phyloP scores from a whole-genome alignment of 2,888 invertebrate species.

The Plemyria rubiginata region DNA sequence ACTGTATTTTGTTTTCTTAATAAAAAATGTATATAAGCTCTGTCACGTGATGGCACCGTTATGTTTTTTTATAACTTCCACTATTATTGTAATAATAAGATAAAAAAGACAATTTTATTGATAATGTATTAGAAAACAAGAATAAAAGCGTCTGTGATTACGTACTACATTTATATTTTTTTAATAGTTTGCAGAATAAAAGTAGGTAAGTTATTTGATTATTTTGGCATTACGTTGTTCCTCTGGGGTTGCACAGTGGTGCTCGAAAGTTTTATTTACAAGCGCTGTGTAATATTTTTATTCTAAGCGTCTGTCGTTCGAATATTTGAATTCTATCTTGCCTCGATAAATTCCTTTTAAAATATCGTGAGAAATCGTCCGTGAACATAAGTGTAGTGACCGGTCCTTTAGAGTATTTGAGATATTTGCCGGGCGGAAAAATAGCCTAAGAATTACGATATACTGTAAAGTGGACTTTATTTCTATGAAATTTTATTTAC shows the following conservation, averaged over 20 bases:
- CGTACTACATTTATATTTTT: no score
- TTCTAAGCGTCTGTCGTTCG: constrained; percentile 29
- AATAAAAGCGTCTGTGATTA: no score
- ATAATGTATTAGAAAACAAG: no score
- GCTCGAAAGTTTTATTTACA: background rate
- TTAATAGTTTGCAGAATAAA: no score
- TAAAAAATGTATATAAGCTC: background rate
- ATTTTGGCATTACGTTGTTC: no score
- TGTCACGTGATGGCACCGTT: background rate
- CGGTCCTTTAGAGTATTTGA: constrained; percentile 46
- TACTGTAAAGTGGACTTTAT: constrained; percentile 3
- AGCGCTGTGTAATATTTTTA: constrained; percentile 15
- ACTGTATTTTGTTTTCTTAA: background rate
- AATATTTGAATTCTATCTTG: constrained; percentile 71
- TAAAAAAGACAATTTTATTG: no score
- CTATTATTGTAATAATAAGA: no score
- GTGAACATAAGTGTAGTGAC: constrained; percentile 56
- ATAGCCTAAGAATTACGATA: constrained; percentile 17
- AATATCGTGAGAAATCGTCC: constrained; percentile 59
- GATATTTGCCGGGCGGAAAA: constrained; percentile 31
- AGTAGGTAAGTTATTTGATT: no score
- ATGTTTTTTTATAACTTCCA: no score
- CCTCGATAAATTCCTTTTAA: constrained; percentile 67
- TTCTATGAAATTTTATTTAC: constrained; percentile 2
- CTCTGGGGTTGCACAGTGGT: background rate